phyloP scores from a whole-genome alignment of 2,113 vertebrate genomes.

The Siniperca chuatsi region DNA sequence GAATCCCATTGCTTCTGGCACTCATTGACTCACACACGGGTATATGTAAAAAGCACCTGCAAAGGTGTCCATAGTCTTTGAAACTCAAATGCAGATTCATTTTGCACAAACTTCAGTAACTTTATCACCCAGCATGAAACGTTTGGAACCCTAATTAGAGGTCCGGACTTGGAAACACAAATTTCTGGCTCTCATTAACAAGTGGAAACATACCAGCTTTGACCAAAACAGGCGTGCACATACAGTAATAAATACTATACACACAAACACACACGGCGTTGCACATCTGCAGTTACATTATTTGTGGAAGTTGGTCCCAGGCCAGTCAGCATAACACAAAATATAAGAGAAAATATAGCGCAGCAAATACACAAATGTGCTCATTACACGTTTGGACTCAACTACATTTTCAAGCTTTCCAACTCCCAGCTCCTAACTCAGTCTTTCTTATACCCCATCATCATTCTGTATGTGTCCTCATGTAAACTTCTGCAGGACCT shows the following conservation, averaged over 20 bases:
- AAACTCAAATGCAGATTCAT: neutral
- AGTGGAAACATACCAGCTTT: neutral
- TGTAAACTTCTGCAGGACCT: slow-evolving; percentile 40
- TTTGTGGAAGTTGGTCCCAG: neutral
- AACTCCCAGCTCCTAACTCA: neutral
- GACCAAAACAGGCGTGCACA: neutral
- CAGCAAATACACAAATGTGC: neutral
- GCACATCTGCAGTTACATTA: slow-evolving; percentile 7
- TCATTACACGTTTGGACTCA: slow-evolving; percentile 21
- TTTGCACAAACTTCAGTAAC: neutral
- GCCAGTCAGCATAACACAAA: neutral
- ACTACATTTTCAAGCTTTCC: slow-evolving; percentile 24
- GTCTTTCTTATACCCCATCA: slow-evolving; percentile 26
- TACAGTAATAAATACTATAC: neutral
- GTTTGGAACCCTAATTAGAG: neutral
- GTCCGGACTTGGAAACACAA: slow-evolving; percentile 4
- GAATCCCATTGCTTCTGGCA: slow-evolving; percentile 3
- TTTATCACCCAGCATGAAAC: neutral
- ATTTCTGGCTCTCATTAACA: slow-evolving; percentile 1
- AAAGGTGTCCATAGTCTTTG: neutral
- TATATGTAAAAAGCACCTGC: neutral
- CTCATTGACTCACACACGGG: neutral
- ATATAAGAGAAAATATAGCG: neutral
- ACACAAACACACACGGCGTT: neutral
- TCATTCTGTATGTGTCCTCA: slow-evolving; percentile 29